Conservation (phyloP, 2,113 vertebrate genomes). For the Leptocoma aspasia region DNA sequence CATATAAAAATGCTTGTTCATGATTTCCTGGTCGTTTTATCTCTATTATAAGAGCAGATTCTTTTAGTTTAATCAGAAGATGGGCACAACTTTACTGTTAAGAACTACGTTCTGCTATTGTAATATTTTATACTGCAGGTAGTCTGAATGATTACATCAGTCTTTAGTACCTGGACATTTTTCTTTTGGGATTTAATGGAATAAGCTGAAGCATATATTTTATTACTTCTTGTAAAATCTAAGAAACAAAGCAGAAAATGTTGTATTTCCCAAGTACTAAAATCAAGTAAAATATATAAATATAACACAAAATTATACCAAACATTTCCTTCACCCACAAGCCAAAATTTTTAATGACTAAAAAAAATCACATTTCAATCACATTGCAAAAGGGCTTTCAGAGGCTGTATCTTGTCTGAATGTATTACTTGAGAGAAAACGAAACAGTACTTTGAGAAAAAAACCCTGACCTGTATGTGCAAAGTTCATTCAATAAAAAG, state of each 20-base stretch:
- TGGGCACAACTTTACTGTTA: not conserved
- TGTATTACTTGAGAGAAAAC: not conserved
- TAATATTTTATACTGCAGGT: not conserved
- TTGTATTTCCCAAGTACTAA: not conserved
- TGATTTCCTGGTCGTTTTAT: not conserved
- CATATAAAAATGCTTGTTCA: not conserved
- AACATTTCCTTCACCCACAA: not conserved
- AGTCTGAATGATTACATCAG: not conserved
- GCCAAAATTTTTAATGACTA: not conserved
- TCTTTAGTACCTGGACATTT: not conserved
- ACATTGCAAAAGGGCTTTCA: not conserved
- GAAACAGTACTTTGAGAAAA: not conserved
- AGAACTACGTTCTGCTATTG: not conserved
- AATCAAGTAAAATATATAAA: not conserved
- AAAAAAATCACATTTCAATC: not conserved
- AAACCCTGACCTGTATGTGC: accelerated
- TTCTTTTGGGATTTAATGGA: not conserved
- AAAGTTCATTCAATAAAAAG: not conserved
- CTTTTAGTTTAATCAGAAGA: not conserved
- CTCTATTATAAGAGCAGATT: not conserved
- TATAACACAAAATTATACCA: not conserved
- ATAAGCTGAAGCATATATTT: not conserved
- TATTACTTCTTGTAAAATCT: not conserved
- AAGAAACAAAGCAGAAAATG: not conserved
- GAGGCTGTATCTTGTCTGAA: not conserved